Conservation (phyloP, 2,888 invertebrate genomes). For the Drosophila buzzatii region DNA sequence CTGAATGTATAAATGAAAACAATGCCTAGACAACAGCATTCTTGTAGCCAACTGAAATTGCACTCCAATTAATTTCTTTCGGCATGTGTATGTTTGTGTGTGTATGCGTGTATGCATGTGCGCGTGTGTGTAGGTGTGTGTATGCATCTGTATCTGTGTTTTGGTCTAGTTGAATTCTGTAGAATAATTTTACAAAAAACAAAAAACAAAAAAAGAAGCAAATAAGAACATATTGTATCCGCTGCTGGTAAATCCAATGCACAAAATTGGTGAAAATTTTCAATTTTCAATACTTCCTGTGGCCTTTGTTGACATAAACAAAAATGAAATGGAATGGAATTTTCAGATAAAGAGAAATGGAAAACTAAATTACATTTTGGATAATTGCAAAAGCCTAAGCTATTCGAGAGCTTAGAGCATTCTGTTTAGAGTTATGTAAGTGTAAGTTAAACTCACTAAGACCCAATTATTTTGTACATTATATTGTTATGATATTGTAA, state of each 20-base stretch:
- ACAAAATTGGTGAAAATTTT: conserved; percentile 64
- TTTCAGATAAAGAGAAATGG: conserved; percentile 2
- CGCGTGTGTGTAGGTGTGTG: not conserved
- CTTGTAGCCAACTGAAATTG: conserved; percentile 29
- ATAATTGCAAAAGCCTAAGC: conserved; percentile 25
- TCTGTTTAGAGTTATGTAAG: conserved; percentile 64
- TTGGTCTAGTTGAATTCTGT: conserved; percentile 43
- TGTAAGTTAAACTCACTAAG: conserved; percentile 64
- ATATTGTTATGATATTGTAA: conserved; percentile 36
- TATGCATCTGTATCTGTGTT: conserved; percentile 17
- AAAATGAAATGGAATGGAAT: conserved; percentile 11
- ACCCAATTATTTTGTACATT: conserved; percentile 71
- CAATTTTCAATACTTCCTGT: conserved; percentile 76
- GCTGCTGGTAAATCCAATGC: conserved; percentile 39
- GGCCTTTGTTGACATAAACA: conserved; percentile 69
- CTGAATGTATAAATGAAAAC: conserved; percentile 52
- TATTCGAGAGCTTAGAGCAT: conserved; percentile 60
- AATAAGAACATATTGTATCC: conserved; percentile 11
- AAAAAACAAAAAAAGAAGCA: not conserved
- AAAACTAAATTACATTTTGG: conserved; percentile 14
- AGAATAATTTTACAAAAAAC: conserved; percentile 36
- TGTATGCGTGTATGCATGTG: not conserved
- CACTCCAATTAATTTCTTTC: conserved; percentile 37
- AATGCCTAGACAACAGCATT: conserved; percentile 40
- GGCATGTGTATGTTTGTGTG: not conserved